A percentile compares a stretch with the other conserved stretches of the same genome.
Conservation (phyloP, 2,113 vertebrate species). For the Mustelus asterias region DNA sequence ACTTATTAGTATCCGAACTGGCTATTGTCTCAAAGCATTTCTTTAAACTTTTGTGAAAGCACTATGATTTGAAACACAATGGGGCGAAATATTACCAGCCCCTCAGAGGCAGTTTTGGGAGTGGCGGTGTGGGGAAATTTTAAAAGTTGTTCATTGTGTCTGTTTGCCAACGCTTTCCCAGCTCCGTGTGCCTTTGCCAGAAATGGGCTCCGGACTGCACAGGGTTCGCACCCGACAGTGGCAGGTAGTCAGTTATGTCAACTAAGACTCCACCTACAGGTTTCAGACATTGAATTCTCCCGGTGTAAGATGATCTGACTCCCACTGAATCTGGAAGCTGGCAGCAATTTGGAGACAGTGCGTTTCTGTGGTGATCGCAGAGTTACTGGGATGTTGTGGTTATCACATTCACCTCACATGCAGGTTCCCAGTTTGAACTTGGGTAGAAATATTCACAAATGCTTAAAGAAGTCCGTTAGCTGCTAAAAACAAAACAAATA, state of each 20-base stretch:
- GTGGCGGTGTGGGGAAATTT: not conserved
- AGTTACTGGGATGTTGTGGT: too few relatives aligned
- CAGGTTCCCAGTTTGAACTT: too few relatives aligned
- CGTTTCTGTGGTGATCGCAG: too few relatives aligned
- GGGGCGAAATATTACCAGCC: not conserved
- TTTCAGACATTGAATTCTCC: too few relatives aligned
- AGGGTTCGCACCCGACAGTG: not conserved
- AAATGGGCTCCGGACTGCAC: too few relatives aligned
- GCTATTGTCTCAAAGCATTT: not conserved
- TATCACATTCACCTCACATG: too few relatives aligned
- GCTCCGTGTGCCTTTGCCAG: not conserved
- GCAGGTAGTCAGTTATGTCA: not conserved
- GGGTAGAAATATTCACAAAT: too few relatives aligned
- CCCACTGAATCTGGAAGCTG: not conserved
- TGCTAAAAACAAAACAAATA: too few relatives aligned
- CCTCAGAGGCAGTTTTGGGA: not conserved
- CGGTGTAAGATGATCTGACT: too few relatives aligned
- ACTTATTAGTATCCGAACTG: not conserved
- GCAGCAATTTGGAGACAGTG: not conserved
- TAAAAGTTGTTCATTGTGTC: not conserved
- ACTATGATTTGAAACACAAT: not conserved
- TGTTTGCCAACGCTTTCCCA: not conserved
- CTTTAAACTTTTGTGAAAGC: not conserved
- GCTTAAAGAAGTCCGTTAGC: too few relatives aligned
- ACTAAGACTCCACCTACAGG: not conserved